Evolutionary conservation across 2,113 vertebrate genomes (phyloP), one percentile per base, ranked within the genome.

Genomic region (Melanotaenia duboulayi): DNA sequence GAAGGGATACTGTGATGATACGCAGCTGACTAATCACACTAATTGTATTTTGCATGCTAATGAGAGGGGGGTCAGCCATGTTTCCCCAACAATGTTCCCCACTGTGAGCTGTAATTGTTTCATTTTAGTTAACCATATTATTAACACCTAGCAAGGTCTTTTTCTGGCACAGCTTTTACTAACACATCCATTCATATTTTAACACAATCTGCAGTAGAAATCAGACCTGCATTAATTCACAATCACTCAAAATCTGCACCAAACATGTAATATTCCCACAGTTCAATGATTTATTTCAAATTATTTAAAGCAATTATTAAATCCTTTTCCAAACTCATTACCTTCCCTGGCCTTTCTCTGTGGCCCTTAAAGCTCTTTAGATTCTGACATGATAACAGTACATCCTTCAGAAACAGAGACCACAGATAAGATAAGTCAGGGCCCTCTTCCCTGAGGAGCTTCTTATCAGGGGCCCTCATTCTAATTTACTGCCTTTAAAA

Each of bases 1-100:
- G 64, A 74, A 61, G 67, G 71, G 63, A 82, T 68, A 20, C 65
- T 23, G 62, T 10, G 54, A 81, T 58, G 76, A 61, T 76, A 52
- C 79, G 65, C 74, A 1, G 24, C 82, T 80, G 74, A 88, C 84
- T 81, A 80, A 83, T 90, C 72, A 80, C 70, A 39, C 84, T 93
- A 92, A 91, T 92, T 92, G 86, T 81, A 87, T 89, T 80, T 76
- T 76, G 42, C 65, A 65, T 78, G 78, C 86, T 80, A 76, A 83
- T 80, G 81, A 75, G 68, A 84, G 77, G 74, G 84, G 85, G 60
- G 51, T 83, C 80, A 70, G 65, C 84, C 50, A 32, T 16, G 62
- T 74, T 81, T 82, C 84, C 85, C 69, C 52, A 61, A 62, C 56
- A 69, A 65, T 81, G 86, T 61, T 81, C 61, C 23, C 64, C 85